Percentiles rank a stretch among this genome's conserved stretches.
phyloP scores from a whole-genome alignment of 2,113 vertebrate genomes.

The Laticauda laticaudata region DNA sequence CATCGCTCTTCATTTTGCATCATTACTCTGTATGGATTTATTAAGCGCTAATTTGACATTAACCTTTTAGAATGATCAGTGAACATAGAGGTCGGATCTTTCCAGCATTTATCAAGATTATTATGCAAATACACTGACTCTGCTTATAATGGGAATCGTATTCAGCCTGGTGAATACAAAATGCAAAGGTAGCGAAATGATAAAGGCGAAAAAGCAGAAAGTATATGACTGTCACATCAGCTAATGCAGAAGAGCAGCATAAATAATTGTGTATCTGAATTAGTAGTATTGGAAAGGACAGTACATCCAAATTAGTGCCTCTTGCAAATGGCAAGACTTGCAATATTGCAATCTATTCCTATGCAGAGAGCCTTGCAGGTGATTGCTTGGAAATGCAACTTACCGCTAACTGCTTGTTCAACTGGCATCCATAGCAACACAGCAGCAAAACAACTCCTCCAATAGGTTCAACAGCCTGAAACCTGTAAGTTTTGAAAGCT shows the following conservation, averaged over 20 bases:
- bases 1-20: slow-evolving; percentile 6
- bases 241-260: slow-evolving; percentile 1
- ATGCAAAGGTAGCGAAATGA: not conserved
- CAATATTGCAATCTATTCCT: not conserved
- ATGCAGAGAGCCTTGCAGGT: not conserved
- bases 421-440: not conserved
- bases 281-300: not conserved
- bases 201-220: not conserved
- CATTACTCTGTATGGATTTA: not conserved
- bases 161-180: not conserved
- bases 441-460: not conserved
- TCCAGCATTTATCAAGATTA: slow-evolving; percentile 1
- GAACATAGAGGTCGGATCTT: not conserved
- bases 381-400: not conserved
- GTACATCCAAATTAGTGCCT: not conserved
- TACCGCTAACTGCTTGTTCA: not conserved
- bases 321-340: not conserved
- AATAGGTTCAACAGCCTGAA: not conserved
- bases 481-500: not conserved
- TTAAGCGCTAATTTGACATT: not conserved
- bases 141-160: not conserved
- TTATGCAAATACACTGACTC: not conserved
- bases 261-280: not conserved
- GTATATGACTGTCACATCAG: not conserved
- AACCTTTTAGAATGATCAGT: slow-evolving; percentile 15